These are phyloP conservation scores for Drosophila kanekoi DNA, from an alignment of 2,888 invertebrate genomes.

Conservation along the genomic window DNA sequence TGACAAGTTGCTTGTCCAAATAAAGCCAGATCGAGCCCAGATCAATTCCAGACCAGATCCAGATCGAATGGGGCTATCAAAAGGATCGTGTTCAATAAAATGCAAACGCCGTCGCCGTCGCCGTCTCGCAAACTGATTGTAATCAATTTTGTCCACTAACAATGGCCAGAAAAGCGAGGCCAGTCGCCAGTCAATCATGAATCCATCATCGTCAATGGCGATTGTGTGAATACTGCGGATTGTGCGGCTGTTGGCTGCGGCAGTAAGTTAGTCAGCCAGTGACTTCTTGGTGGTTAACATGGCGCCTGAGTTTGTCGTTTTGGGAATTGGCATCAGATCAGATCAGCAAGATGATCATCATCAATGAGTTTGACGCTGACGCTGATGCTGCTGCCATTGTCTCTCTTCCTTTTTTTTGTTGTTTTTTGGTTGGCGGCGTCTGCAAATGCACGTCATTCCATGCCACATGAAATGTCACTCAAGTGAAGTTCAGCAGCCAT, in stretches of 20 bases:
- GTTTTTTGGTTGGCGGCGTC: slow-evolving; percentile 56
- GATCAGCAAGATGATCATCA: slow-evolving; percentile 76
- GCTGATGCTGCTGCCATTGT: slow-evolving; percentile 43
- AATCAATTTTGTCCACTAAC: slow-evolving; percentile 65
- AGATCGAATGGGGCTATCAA: slow-evolving; percentile 39
- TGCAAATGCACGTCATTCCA: slow-evolving; percentile 83
- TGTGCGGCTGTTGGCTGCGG: slow-evolving; percentile 15
- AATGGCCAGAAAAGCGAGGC: slow-evolving; percentile 60
- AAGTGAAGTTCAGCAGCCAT: slow-evolving; percentile 56
- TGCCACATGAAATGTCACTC: slow-evolving; percentile 85
- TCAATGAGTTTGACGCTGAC: slow-evolving; percentile 65
- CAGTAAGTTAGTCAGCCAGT: slow-evolving; percentile 64
- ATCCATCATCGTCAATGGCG: slow-evolving; percentile 76
- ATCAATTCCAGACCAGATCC: slow-evolving; percentile 32
- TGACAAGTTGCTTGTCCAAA: slow-evolving; percentile 80
- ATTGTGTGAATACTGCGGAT: slow-evolving; percentile 32
- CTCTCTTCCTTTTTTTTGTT: slow-evolving; percentile 17
- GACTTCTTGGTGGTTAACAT: slow-evolving; percentile 81
- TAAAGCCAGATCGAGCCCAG: slow-evolving; percentile 66
- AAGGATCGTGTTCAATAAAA: slow-evolving; percentile 77
- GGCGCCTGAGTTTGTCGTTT: slow-evolving; percentile 84
- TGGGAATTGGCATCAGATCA: slow-evolving; percentile 80
- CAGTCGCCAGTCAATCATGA: slow-evolving; percentile 63
- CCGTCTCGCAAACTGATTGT: slow-evolving; percentile 51
- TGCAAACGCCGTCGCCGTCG: slow-evolving; percentile 63